These are phyloP conservation scores for Boulengeromyrus knoepffleri DNA, from an alignment of 2,113 vertebrate genomes.

Conservation along the genomic window DNA sequence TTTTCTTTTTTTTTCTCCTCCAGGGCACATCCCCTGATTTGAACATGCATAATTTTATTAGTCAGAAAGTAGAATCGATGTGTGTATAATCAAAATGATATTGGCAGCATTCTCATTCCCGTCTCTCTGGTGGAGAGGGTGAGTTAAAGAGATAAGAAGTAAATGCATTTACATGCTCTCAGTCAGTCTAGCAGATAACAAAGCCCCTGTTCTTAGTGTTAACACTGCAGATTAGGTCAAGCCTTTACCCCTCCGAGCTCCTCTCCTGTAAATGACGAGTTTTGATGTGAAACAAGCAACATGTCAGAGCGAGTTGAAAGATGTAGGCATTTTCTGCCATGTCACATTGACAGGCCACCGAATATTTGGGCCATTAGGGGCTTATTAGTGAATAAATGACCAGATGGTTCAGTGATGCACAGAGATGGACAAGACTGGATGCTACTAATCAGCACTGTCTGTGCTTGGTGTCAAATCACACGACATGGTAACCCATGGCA, in stretches of 20 bases:
- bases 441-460: slow-evolving; percentile 99
- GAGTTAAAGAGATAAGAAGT: slow-evolving; percentile 53
- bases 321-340: slow-evolving; percentile 99
- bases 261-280: slow-evolving; percentile 99
- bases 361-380: slow-evolving; percentile 99
- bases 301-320: slow-evolving; percentile 99
- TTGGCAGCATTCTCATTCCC: slow-evolving; percentile 64
- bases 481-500: slow-evolving; percentile 99
- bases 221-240: slow-evolving; percentile 99
- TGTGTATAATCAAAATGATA: slow-evolving; percentile 66
- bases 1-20: slow-evolving; percentile 15
- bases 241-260: slow-evolving; percentile 98
- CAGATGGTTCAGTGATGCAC: slow-evolving; percentile 99
- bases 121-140: slow-evolving; percentile 61
- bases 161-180: slow-evolving; percentile 98
- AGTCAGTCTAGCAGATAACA: slow-evolving; percentile 94
- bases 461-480: slow-evolving; percentile 99
- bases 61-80: slow-evolving; percentile 58
- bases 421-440: slow-evolving; percentile 99
- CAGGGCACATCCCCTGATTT: slow-evolving; percentile 19
- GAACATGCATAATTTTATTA: slow-evolving; percentile 52
- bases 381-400: slow-evolving; percentile 99
- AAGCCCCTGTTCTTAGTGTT: slow-evolving; percentile 96
- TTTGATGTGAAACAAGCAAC: slow-evolving; percentile 99
- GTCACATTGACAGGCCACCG: slow-evolving; percentile 99